Evolutionary conservation across 2,113 vertebrate genomes (phyloP), one percentile per base, ranked within the genome.

Genomic region (Petroica traversi): DNA sequence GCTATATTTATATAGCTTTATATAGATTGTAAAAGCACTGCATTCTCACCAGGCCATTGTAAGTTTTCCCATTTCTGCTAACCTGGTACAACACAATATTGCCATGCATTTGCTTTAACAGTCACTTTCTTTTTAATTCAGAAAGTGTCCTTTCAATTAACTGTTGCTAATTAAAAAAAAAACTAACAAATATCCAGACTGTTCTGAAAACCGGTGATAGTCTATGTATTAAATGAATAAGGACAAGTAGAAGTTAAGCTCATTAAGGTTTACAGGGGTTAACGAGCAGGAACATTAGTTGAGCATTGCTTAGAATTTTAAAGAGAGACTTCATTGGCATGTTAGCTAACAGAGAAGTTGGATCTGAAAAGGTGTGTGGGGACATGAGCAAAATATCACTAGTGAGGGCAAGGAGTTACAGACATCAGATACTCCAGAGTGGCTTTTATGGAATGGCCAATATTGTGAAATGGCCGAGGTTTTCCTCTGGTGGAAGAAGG

Each of bases 211-310:
- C 17, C 73, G 26, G 67, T 78, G 79, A 84, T 92, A 84, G 46
- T 83, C 67, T 92, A 34, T 51, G 67, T 36, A 88, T 92, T 89
- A 89, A 95, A 88, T 77, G 23, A 89, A 69, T 95, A 67, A 92
- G 64, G 71, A 76, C 75, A 96, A 92, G 89, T 57, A 91, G 80
- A 97, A 95, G 76, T 85, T 94, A 92, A 93, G 67, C 71, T 91
- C 63, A 79, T 95, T 95, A 96, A 89, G 48, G 46, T 16, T 96
- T 89, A 83, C 11, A 14, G 36, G 62, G 58, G 55, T 90, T 95
- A 95, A 94, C 2, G 7, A 95, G 66, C 83, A 77, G 86, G 29
- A 95, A 88, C 49, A 68, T 85, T 66, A 92, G 26, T 57, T 2
- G 8, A 68, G 38, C 24, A 22, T 49, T 66, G 51, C 41, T 88